A percentile compares a stretch with the other conserved stretches of the same genome.
Evolutionary conservation across 2,797 vertebrate genomes (phyloP).

Genomic region (Takifugu rubripes): DNA sequence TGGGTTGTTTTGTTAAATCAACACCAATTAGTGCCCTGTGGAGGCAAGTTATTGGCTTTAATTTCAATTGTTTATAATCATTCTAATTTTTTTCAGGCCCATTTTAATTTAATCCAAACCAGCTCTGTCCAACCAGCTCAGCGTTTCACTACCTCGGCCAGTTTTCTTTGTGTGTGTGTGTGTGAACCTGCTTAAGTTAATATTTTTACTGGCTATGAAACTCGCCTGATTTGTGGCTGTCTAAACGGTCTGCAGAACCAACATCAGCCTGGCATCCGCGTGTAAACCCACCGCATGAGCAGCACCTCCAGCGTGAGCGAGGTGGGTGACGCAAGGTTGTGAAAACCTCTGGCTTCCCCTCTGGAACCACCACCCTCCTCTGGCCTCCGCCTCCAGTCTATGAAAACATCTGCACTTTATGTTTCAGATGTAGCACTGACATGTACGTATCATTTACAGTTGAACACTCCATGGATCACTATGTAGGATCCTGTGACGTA

Average conservation of each 20-base stretch:
- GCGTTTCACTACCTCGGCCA: not conserved
- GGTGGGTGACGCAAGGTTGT: slow-evolving; percentile 29
- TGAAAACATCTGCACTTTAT: slow-evolving; percentile 9
- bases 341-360: slow-evolving; percentile 36
- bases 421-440: slow-evolving; percentile 22
- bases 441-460: slow-evolving; percentile 7
- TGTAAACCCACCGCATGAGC: slow-evolving; percentile 14
- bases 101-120: not conserved
- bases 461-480: not conserved
- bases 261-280: slow-evolving; percentile 36
- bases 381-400: slow-evolving; percentile 16
- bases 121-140: not conserved
- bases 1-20: too few relatives aligned
- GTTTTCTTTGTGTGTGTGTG: slow-evolving; percentile 21
- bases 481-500: too few relatives aligned
- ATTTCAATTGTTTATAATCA: too few relatives aligned
- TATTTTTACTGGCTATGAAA: slow-evolving; percentile 35
- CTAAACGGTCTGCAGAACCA: slow-evolving; percentile 44
- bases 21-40: too few relatives aligned
- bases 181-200: slow-evolving; percentile 18
- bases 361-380: slow-evolving; percentile 26
- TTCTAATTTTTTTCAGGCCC: too few relatives aligned
- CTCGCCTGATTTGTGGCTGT: slow-evolving; percentile 23
- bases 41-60: too few relatives aligned
- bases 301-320: slow-evolving; percentile 22